These are phyloP conservation scores for Zeus faber DNA, from an alignment of 2,113 vertebrate genomes.

Conservation along the genomic window DNA sequence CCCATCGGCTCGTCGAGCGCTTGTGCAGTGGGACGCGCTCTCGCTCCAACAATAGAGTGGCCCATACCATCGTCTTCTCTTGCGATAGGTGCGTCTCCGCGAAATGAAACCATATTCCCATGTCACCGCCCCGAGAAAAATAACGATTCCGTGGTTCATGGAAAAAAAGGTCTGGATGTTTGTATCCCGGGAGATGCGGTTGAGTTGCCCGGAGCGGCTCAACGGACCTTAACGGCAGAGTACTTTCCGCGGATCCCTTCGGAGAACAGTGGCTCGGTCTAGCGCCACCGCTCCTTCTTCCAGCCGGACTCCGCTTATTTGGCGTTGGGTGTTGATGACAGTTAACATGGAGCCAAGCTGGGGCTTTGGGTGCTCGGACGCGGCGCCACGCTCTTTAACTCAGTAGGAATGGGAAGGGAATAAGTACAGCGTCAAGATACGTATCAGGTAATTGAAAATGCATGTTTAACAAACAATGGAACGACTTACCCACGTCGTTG, in stretches of 20 bases:
- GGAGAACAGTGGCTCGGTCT: conserved; percentile 46
- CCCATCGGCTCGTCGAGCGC: conserved; percentile 45
- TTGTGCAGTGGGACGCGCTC: conserved; percentile 48
- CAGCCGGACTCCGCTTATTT: conserved; percentile 56
- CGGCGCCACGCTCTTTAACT: conserved; percentile 44
- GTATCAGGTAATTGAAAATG: conserved; percentile 53
- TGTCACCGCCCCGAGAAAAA: not conserved
- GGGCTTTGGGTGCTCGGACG: conserved; percentile 59
- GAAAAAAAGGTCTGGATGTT: not conserved
- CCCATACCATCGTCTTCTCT: conserved; percentile 64
- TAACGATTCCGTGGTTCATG: not conserved
- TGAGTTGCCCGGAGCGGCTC: not conserved
- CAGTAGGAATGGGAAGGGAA: conserved; percentile 63
- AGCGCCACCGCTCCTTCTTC: conserved; percentile 61
- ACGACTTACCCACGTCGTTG: not conserved
- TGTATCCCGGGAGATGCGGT: not conserved
- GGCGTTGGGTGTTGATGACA: conserved; percentile 35
- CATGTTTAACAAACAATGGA: not conserved
- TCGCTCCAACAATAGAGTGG: conserved; percentile 78
- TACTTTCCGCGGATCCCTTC: conserved; percentile 35
- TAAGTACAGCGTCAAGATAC: conserved; percentile 37
- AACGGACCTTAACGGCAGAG: not conserved
- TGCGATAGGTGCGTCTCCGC: conserved; percentile 46
- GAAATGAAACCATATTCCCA: conserved; percentile 1
- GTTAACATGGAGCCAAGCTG: conserved; percentile 61